Evolutionary conservation across 2,888 invertebrate genomes (phyloP), one percentile per base, ranked within the genome.

Genomic region (Acronicta alni): DNA sequence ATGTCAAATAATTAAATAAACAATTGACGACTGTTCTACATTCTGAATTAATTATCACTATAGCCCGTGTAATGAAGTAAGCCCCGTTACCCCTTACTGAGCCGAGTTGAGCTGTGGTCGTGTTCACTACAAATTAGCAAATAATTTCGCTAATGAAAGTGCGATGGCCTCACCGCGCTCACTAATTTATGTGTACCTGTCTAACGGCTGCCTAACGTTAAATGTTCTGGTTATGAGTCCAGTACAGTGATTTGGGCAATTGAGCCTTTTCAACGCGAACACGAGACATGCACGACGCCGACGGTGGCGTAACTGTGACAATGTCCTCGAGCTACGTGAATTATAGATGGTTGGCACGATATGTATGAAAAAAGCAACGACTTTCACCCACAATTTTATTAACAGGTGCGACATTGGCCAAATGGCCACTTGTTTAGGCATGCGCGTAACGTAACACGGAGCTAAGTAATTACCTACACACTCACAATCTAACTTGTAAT

Each of bases 121-220:
- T 84, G 86, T 86, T 85, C 82, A 75, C 82, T 82, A 83, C 86
- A 89, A 92, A 91, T 91, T 89, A 89, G 86, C 89, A 84, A 90
- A 91, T 91, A 87, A 91, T 92, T 90, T 84, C 77, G 72, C 81
- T 88, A 90, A 90, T 90, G 85, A 87, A 89, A 87, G 86, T 86
- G 83, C 82, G 80, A 80, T 84, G 81, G 83, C 80, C 78, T 63
- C 78, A 62, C 72, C 67, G 69, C 66, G 65, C 75, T 75, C 77
- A 73, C 81, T 80, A 82, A 86, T 86, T 83, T 83, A 81, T 80
- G 72, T 75, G 62, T 70, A 72, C 71, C 67, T 62, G 49, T 67
- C 32, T 77, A 79, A 72, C 71, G 79, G 60, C 58, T 57, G 56
- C 46, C 64, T 41, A 63, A 70, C 71, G 72, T 71, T 73, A 75